These are phyloP conservation scores for Periophthalmus magnuspinnatus DNA, from an alignment of 2,797 vertebrate species.

Conservation along the genomic window DNA sequence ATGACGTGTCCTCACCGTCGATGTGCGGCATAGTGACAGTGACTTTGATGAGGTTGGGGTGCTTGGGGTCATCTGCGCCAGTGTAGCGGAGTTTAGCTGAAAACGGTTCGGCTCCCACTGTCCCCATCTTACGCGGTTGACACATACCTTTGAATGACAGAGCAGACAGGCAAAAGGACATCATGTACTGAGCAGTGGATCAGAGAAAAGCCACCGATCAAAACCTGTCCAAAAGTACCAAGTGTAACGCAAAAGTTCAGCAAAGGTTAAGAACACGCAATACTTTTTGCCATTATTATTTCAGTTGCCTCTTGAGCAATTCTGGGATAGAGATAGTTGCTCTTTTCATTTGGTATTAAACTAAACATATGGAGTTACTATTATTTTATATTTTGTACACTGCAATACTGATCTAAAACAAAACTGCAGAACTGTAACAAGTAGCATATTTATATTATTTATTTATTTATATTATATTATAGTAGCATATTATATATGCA, in stretches of 20 bases:
- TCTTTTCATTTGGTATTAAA: too few relatives aligned
- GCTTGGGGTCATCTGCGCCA: slow-evolving; percentile 84
- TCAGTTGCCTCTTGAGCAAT: background rate
- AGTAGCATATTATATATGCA: too few relatives aligned
- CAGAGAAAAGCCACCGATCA: background rate
- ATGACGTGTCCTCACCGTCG: slow-evolving; percentile 80
- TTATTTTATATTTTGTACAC: too few relatives aligned
- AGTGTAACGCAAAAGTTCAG: background rate
- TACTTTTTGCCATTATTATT: background rate
- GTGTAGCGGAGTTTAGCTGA: slow-evolving; percentile 92
- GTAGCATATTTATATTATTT: too few relatives aligned
- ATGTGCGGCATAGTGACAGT: slow-evolving; percentile 94
- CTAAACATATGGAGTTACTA: too few relatives aligned
- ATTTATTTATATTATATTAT: too few relatives aligned
- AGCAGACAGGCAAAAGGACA: slow-evolving; percentile 45
- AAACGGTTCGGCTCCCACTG: slow-evolving; percentile 93
- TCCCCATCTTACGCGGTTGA: slow-evolving; percentile 85
- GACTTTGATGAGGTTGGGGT: slow-evolving; percentile 90
- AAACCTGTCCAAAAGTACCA: background rate
- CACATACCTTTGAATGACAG: slow-evolving; percentile 81
- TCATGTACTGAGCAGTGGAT: slow-evolving; percentile 28
- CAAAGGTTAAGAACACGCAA: background rate
- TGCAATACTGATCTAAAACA: too few relatives aligned
- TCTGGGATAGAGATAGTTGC: too few relatives aligned
- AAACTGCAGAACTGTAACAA: too few relatives aligned